Evolutionary conservation across 2,113 vertebrate genomes (phyloP), one percentile per base, ranked within the genome.

Genomic region (Oncorhynchus keta): DNA sequence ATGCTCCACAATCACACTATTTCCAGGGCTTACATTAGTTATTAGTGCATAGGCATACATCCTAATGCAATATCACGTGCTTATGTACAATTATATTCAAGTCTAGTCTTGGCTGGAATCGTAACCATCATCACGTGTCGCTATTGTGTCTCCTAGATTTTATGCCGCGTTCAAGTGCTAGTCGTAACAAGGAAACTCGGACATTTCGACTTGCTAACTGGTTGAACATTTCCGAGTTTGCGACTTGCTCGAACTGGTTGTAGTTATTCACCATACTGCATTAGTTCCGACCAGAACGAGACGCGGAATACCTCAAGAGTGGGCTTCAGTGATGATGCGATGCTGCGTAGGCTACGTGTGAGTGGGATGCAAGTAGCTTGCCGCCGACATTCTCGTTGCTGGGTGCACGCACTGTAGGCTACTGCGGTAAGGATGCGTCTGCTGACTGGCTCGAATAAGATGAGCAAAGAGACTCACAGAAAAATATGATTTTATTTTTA

Each of bases 351-450:
- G 71, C 48, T 84, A 81, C 81, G 59, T 70, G 82, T 61, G 5
- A 87, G 90, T 89, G 89, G 89, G 90, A 82, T 86, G 88, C 76
- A 77, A 82, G 89, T 87, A 85, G 83, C 81, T 80, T 81, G 81
- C 83, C 88, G 89, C 65, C 5, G 12, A 89, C 89, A 90, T 88
- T 84, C 73, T 77, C 76, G 73, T 76, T 57, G 64, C 75, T 76
- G 79, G 76, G 39, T 69, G 61, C 69, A 66, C 81, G 82, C 83
- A 76, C 81, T 82, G 81, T 86, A 85, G 85, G 81, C 79, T 82
- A 88, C 90, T 90, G 89, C 90, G 83, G 88, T 88, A 89, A 73
- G 66, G 87, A 89, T 87, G 88, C 84, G 82, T 68, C 83, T 68
- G 30, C 67, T 45, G 13, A 12, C 7, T 68, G 67, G 16, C 30